Base-by-base conservation (phyloP, 2,113 vertebrate genomes). In the Pelodiscus sinensis region DNA sequence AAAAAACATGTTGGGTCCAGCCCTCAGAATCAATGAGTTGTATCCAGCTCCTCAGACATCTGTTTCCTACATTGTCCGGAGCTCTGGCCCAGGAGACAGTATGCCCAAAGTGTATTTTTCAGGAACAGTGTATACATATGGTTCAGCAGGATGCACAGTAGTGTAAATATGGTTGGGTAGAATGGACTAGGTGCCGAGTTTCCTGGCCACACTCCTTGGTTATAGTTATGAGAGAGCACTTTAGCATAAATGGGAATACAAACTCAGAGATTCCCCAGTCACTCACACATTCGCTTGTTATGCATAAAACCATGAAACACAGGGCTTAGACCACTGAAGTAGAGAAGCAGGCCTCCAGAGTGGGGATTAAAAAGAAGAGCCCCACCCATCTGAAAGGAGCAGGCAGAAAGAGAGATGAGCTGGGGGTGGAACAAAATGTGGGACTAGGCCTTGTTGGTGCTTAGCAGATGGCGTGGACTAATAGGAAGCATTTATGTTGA, bases 181-280 rank as follows among this genome's bases (percentile, higher is more conserved):
- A n/a, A 88, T 60, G 24, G 88, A 54, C 35, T 44, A 89, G 83
- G 78, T 44, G 27, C 35, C 25, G 78, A 89, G 91, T 84, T 1
- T 18, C n/a, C 58, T 0, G 0, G 3, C 25, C 21, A 51, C 38
- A 90, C 58, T 85, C 60, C 84, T 9, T 35, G 90, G 85, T 12
- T 29, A 18, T 52, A 54, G 81, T 80, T 82, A 8, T 9, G 79
- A 94, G 38, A 94, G 81, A 31, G 5, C 9, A 22, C 24, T 75
- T 71, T 65, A 90, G 62, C 25, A 73, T 80, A 35, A 0, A 0
- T 27, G 11, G 9, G 90, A 92, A 88, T 44, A 44, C 44, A 44
- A 44, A 44, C 44, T 44, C 44, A 44, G 44, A 44, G 44, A 44
- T 44, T 44, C 44, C 71, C 6, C 11, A 22, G 12, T 44, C 21